These are phyloP conservation scores for Proterorhinus semilunaris DNA, from an alignment of 2,113 vertebrate genomes.

Conservation along the genomic window DNA sequence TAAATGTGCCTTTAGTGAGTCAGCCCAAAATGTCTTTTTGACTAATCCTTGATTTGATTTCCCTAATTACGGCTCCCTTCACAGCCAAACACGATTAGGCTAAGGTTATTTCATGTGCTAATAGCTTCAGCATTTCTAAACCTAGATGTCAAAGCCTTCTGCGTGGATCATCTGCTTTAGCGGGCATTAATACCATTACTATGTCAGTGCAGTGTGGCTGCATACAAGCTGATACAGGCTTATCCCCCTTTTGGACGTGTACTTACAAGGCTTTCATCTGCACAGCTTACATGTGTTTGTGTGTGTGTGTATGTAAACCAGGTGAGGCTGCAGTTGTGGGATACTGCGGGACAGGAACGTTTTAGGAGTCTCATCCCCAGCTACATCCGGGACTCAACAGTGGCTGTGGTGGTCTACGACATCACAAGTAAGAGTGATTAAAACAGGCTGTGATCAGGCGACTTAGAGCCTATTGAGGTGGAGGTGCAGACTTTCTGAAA, in stretches of 20 bases:
- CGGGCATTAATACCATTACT: slow-evolving; percentile 45
- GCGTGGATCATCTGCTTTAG: slow-evolving; percentile 49
- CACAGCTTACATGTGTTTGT: slow-evolving; percentile 11
- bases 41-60: slow-evolving; percentile 66
- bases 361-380: slow-evolving; percentile 76
- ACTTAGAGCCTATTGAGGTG: too few relatives aligned
- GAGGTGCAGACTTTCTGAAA: too few relatives aligned
- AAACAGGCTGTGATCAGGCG: too few relatives aligned
- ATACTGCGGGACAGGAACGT: slow-evolving; percentile 74
- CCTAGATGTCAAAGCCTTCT: slow-evolving; percentile 38
- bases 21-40: slow-evolving; percentile 46
- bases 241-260: slow-evolving; percentile 30
- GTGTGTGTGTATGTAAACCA: slow-evolving; percentile 34
- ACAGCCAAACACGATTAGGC: slow-evolving; percentile 59
- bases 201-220: slow-evolving; percentile 46
- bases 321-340: slow-evolving; percentile 75
- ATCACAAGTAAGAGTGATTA: slow-evolving; percentile 65
- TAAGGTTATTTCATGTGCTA: slow-evolving; percentile 51
- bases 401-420: slow-evolving; percentile 75
- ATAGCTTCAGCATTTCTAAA: slow-evolving; percentile 39
- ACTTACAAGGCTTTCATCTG: slow-evolving; percentile 21
- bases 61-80: slow-evolving; percentile 43
- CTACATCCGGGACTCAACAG: slow-evolving; percentile 74
- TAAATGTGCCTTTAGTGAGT: slow-evolving; percentile 16
- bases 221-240: slow-evolving; percentile 39